Evolutionary conservation across 2,888 invertebrate species (phyloP), one percentile per base, ranked within the genome.

Genomic region (Standfussiana lucernea): DNA sequence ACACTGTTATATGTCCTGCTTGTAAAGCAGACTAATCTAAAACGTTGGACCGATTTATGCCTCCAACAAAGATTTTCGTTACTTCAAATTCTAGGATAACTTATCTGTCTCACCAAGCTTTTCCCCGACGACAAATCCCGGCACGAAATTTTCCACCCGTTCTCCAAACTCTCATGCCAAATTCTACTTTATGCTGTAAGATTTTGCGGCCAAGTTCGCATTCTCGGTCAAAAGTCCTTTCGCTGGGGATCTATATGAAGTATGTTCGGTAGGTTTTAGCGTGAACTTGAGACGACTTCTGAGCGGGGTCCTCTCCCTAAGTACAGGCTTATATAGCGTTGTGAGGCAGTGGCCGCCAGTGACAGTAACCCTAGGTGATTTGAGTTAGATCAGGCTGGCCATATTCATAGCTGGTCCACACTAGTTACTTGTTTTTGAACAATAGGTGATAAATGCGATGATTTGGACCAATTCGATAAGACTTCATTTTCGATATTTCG

Each of bases 291-390:
- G 47, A 35, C 40, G 28, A 45, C 15, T 64, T 79, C 47, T 18
- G 50, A 42, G 53, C n/a, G n/a, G 13, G 4, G 32, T 66, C 18
- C 47, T 28, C 28, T 61, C 59, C 59, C 28, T 73, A 56, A 79
- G 80, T 65, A 64, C 24, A 35, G 53, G 72, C n/a, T 65, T 56
- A 65, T 72, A 56, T 78, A 56, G 15, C 42, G 37, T 13, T 64
- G 53, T 42, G 32, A 50, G 56, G 35, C 56, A 66, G n/a, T n/a
- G 5, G 37, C 66, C 66, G 28, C 21, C 7, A 24, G 28, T 32
- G 18, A 59, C 21, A 73, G 10, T 40, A 28, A 8, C n/a, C 10
- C 11, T 45, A n/a, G 35, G 50, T n/a, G 28, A 8, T 53, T 71
- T 70, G 42, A 61, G 8, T 37, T 24, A 28, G 40, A 64, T 21